Percentiles rank a stretch among this genome's conserved stretches.
Conservation (phyloP, 2,888 invertebrate species). For the Epinotia brunnichana region DNA sequence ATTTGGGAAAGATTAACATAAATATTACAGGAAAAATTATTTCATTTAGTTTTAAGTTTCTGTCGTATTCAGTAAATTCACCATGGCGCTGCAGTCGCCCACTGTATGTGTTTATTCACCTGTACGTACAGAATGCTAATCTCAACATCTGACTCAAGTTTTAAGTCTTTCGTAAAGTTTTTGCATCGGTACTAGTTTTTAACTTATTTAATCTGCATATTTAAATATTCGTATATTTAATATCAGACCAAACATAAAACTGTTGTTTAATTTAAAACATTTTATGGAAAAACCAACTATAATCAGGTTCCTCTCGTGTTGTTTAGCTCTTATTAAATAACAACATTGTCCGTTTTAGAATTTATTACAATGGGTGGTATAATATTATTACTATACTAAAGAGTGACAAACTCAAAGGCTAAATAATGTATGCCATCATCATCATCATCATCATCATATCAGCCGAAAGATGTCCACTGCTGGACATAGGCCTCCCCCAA, state of each 20-base stretch:
- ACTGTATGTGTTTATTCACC: background rate
- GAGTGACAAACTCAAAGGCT: too few species aligned
- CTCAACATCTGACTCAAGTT: background rate
- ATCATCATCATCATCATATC: too few species aligned
- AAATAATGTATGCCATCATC: too few species aligned
- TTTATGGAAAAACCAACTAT: background rate
- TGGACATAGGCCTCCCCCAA: too few species aligned
- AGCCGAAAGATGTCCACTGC: too few species aligned
- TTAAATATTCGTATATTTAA: background rate
- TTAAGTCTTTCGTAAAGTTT: slow-evolving; percentile 10
- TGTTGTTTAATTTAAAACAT: background rate
- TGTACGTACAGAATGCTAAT: slow-evolving; percentile 12
- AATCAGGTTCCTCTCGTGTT: background rate
- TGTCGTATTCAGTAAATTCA: background rate
- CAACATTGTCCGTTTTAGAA: too few species aligned
- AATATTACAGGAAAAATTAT: background rate
- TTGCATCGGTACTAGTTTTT: background rate
- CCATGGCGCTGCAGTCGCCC: background rate
- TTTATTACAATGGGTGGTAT: too few species aligned
- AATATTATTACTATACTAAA: too few species aligned
- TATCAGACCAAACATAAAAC: background rate
- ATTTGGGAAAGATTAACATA: too few species aligned
- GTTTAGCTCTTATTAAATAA: background rate
- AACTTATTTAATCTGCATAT: slow-evolving; percentile 17
- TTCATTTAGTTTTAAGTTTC: background rate